A percentile compares a stretch with the other conserved stretches of the same genome.
Evolutionary conservation across 2,888 invertebrate genomes (phyloP).

Genomic region (Bruchidius siliquastri): DNA sequence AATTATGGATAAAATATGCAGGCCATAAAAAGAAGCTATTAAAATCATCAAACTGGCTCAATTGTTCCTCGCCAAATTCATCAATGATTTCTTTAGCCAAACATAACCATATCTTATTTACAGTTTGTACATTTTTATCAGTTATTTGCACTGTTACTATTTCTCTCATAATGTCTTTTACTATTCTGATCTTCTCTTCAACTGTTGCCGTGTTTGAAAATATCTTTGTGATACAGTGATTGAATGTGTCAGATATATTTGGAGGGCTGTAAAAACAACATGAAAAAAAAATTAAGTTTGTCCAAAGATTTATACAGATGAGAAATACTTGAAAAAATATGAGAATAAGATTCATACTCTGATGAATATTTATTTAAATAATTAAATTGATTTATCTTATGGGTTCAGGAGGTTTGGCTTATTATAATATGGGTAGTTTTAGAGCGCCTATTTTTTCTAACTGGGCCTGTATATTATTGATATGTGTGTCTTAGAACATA

Average conservation of each 20-base stretch:
- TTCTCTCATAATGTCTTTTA: constrained; percentile 14
- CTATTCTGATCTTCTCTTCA: constrained; percentile 16
- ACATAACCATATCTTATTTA: constrained; percentile 24
- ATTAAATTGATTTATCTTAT: too few species aligned
- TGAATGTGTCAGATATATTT: constrained; percentile 9
- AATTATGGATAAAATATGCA: constrained; percentile 22
- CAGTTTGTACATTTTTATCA: constrained; percentile 16
- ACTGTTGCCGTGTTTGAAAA: constrained; percentile 15
- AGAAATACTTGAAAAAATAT: neutral
- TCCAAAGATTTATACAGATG: too few species aligned
- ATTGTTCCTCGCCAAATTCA: constrained; percentile 14
- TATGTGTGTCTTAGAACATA: too few species aligned
- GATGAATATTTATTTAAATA: too few species aligned
- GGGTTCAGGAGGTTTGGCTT: too few species aligned
- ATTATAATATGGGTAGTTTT: too few species aligned
- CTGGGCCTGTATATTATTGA: too few species aligned
- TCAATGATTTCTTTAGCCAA: constrained; percentile 16
- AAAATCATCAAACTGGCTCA: constrained; percentile 16
- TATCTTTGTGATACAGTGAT: constrained; percentile 9
- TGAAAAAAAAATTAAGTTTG: too few species aligned
- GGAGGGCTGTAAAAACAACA: constrained; percentile 8
- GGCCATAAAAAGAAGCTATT: constrained; percentile 29
- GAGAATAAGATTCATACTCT: too few species aligned
- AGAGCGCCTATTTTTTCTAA: too few species aligned
- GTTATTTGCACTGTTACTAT: constrained; percentile 14